Evolutionary conservation across 2,888 invertebrate species (phyloP).

Genomic region (Drosophila basisetae): DNA sequence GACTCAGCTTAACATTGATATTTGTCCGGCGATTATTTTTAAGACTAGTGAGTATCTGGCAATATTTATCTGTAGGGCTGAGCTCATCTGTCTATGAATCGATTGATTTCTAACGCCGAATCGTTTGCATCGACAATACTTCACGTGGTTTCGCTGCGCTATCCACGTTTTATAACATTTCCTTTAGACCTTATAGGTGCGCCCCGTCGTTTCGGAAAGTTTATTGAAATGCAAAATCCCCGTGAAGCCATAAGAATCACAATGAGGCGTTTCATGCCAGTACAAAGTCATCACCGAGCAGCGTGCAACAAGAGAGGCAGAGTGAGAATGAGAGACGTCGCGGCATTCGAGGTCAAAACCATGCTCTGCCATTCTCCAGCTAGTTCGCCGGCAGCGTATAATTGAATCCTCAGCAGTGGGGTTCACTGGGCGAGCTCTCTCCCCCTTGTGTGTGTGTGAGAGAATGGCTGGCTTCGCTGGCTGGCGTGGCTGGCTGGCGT

Average conservation of each 20-base stretch:
- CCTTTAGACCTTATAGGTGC: constrained; percentile 44
- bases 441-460: constrained; percentile 25
- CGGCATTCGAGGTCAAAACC: constrained; percentile 66
- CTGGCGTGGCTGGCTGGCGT: not conserved
- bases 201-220: constrained; percentile 66
- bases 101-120: constrained; percentile 10
- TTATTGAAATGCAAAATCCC: constrained; percentile 74
- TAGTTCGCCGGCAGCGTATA: constrained; percentile 65
- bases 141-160: constrained; percentile 24
- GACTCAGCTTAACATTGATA: not conserved
- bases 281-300: constrained; percentile 57
- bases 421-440: constrained; percentile 31
- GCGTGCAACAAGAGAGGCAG: constrained; percentile 13
- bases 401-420: constrained; percentile 69
- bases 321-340: constrained; percentile 24
- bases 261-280: constrained; percentile 55
- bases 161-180: constrained; percentile 27
- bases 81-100: constrained; percentile 9
- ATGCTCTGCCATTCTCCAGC: constrained; percentile 47
- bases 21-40: not conserved
- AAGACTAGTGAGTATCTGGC: not conserved
- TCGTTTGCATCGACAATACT: constrained; percentile 16
- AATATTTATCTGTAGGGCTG: not conserved
- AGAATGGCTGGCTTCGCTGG: constrained; percentile 12
- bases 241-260: constrained; percentile 77